These are phyloP conservation scores for Varecia variegata DNA, from an alignment of 2,797 vertebrate species.

Conservation along the genomic window DNA sequence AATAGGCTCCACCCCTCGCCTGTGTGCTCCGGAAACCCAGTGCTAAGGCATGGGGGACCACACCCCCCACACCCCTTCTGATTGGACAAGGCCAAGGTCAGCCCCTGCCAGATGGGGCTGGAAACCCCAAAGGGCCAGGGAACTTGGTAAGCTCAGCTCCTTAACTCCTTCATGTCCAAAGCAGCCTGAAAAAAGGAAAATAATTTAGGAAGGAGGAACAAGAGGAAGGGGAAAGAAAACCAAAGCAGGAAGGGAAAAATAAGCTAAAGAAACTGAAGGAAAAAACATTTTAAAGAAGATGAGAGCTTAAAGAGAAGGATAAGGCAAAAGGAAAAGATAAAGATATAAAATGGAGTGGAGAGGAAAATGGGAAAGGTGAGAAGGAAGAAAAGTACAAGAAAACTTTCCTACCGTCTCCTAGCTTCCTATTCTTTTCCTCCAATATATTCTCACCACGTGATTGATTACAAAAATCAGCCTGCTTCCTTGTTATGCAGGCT, in stretches of 20 bases:
- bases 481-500: not conserved
- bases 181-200: slow-evolving; percentile 39
- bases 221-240: not conserved
- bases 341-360: not conserved
- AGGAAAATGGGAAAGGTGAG: not conserved
- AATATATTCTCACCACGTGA: not conserved
- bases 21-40: slow-evolving; percentile 87
- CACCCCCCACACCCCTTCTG: slow-evolving; percentile 87
- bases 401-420: slow-evolving; percentile 40
- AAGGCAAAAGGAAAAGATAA: not conserved
- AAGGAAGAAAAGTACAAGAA: not conserved
- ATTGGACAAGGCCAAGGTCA: slow-evolving; percentile 84
- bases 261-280: not conserved
- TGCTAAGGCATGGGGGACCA: slow-evolving; percentile 82
- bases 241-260: not conserved
- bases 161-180: slow-evolving; percentile 74
- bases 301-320: not conserved
- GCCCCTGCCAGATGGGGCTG: slow-evolving; percentile 89
- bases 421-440: not conserved
- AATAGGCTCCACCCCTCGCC: slow-evolving; percentile 80
- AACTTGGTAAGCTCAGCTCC: slow-evolving; percentile 69
- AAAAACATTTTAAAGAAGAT: not conserved
- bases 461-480: not conserved
- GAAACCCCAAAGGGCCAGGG: slow-evolving; percentile 85
- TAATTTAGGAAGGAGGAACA: not conserved